phyloP scores from a whole-genome alignment of 2,888 invertebrate species.

The Nemotelus nigrinus region DNA sequence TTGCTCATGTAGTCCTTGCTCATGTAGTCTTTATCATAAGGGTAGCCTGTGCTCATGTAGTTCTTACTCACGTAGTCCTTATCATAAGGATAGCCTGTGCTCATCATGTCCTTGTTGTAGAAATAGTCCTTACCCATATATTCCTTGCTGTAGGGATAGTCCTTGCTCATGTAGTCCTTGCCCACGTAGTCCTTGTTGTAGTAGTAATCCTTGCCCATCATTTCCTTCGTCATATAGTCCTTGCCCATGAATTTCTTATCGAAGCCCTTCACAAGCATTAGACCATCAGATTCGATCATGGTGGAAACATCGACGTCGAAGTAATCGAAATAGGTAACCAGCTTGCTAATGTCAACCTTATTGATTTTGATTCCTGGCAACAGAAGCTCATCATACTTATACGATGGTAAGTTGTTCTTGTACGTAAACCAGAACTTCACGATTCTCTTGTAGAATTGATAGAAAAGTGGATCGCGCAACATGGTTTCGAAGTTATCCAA shows the following conservation, averaged over 20 bases:
- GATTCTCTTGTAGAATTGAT: conserved; percentile 73
- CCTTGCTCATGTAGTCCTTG: conserved; percentile 14
- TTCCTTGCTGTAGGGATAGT: not conserved
- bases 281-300: conserved; percentile 17
- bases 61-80: not conserved
- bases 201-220: conserved; percentile 1
- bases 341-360: conserved; percentile 72
- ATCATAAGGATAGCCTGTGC: not conserved
- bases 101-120: not conserved
- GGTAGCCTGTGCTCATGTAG: too few species aligned
- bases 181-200: conserved; percentile 8
- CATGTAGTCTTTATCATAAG: not conserved
- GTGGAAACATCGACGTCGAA: conserved; percentile 72
- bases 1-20: not conserved
- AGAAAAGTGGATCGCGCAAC: conserved; percentile 76
- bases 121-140: conserved; percentile 10
- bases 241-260: not conserved
- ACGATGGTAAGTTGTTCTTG: conserved; percentile 69
- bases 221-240: not conserved
- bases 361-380: conserved; percentile 72
- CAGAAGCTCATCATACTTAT: conserved; percentile 71
- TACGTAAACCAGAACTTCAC: conserved; percentile 70
- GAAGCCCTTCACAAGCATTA: not conserved
- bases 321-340: conserved; percentile 77
- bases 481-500: conserved; percentile 73